Base-by-base conservation (phyloP, 2,888 invertebrate species). In the Pocota personata region DNA sequence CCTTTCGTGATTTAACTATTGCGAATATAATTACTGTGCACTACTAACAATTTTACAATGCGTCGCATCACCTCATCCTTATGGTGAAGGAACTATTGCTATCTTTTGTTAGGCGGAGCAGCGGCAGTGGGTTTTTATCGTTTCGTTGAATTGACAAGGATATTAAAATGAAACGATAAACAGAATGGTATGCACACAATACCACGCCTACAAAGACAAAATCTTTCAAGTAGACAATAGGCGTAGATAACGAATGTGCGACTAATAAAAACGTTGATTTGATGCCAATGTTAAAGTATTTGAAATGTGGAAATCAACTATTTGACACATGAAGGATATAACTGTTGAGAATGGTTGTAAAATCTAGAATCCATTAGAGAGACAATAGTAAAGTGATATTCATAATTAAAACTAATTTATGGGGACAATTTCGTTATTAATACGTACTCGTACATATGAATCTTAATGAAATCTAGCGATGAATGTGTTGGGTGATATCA, bases 1-100 rank as follows among this genome's bases (percentile, higher is more conserved):
- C 67, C 76, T 75, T 82, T 76, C 80, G 46, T 82, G 76, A 86
- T 86, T 86, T 82, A 86, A 86, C 86, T 86, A 86, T 82, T 86
- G 76, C 67, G 66, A 82, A 77, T 86, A 86, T 86, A 86, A 86
- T 80, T 86, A 86, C 82, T 72, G 35, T 77, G 76, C 76, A 55
- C 77, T 67, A 72, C 43, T 66, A 66, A 82, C 71, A 82, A 82
- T 82, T 86, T 82, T 86, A 84, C 84, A 84, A 80, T 84, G 69
- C 60, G 58, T 40, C 80, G 75, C 52, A 84, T 84, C 84, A 84
- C 84, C 84, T 80, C 84, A 50, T 80, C 69, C 80, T 80, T 77
- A 77, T 76, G 50, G 19, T 52, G 67, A 12, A 35, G 6, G 19
- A 37, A 60, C 32, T 48, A 21, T 35, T 48, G 32, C 12, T 69